Base-by-base conservation (phyloP, 2,113 vertebrate genomes). In the Leptosomus discolor region DNA sequence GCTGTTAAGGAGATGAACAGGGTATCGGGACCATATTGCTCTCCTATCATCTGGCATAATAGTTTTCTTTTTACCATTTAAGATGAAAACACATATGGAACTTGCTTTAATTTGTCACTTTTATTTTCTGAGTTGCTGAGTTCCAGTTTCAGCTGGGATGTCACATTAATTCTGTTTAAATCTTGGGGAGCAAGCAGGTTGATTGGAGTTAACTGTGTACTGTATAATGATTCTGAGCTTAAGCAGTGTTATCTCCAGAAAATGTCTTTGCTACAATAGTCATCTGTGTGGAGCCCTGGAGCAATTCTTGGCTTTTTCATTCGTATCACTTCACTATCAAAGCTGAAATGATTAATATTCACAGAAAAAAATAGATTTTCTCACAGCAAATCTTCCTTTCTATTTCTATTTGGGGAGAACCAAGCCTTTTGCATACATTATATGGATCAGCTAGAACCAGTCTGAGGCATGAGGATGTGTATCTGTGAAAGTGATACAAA, bases 281-380 rank as follows among this genome's bases (percentile, higher is more conserved):
- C 92, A 96, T 97, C 94, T 94, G 43, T 92, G 53, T 97, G 89
- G 77, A 97, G 95, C 95, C 96, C 90, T 94, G 90, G 70, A 97
- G 96, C 93, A 96, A 92, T 94, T 95, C 68, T 91, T 95, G 90
- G 88, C 88, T 97, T 92, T 97, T 95, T 97, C 85, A 91, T 83
- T 97, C 22, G 0, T 96, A 97, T 95, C 95, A 73, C 81, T 97
- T 94, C 87, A 64, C 86, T 96, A 97, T 97, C 97, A 97, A 94
- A 95, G 58, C 96, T 93, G 81, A 87, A 90, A 92, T 95, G 84
- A 97, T 97, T 97, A 97, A 97, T 97, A 98, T 98, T 97, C 96
- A 95, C 86, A 83, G 77, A 7, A 83, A 94, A 79, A 92, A 93
- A 88, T 26, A 94, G 34, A 90, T 85, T 94, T 92, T 96, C 81